Evolutionary conservation across 2,888 invertebrate species (phyloP), one percentile per base, ranked within the genome.

Genomic region (Eulithis prunata): DNA sequence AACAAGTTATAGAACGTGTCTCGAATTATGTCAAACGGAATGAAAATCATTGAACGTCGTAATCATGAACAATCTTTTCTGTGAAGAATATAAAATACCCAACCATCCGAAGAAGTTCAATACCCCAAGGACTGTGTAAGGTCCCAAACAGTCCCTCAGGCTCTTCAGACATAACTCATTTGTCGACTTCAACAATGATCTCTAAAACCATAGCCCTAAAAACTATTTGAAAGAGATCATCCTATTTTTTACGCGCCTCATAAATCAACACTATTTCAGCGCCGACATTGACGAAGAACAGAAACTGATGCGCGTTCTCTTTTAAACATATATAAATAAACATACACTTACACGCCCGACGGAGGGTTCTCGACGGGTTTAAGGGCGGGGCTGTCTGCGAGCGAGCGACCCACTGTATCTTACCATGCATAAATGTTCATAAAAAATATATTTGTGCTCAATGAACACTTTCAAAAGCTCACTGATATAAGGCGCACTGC

Each of bases 201-300:
- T 61, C n/a, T 41, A 41, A 55, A 61, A 54, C 47, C 49, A 41
- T n/a, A 55, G 41, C 4, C n/a, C 47, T 52, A n/a, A 51, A 21
- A 52, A 38, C 41, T 5, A 52, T 54, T 59, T 43, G 41, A 47
- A 47, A 64, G 38, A 49, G 28, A 55, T 60, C 52, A 21, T 4
- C 10, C 38, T 41, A 55, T 62, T 67, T 66, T 59, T 59, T 21
- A 59, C 21, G 51, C 55, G 21, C n/a, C 28, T 64, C 63, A 47
- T 64, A 67, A 67, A 67, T 67, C 67, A 67, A 36, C 53, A 60
- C 52, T 49, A 57, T 60, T 62, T 55, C 47, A 45, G 59, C 47
- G 38, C n/a, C 28, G 66, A 63, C 63, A 64, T 57, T 67, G 67
- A 67, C 60, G 67, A 60, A 63, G 59, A 67, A 53, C 67, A 67